Conservation (phyloP, 2,113 vertebrate species). For the Poeciliopsis prolifica region DNA sequence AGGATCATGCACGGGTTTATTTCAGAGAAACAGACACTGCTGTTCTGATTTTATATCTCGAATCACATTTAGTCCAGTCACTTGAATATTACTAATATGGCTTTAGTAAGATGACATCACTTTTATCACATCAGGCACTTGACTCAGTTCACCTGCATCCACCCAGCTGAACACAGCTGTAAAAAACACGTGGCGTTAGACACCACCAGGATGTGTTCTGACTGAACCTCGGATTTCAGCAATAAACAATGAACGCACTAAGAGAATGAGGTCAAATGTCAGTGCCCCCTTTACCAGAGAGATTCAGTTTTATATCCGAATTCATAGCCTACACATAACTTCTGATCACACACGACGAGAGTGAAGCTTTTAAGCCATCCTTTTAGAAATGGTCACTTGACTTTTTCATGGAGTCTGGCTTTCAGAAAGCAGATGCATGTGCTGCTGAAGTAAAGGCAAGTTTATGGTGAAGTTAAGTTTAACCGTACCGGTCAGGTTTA, state of each 20-base stretch:
- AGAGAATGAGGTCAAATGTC: no score
- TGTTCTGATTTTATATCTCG: no score
- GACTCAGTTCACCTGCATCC: slow-evolving; percentile 24
- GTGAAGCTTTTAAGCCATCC: background rate
- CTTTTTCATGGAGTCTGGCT: no score
- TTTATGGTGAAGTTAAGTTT: slow-evolving; percentile 6
- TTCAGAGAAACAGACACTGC: no score
- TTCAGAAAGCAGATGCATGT: background rate
- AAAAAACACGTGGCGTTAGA: slow-evolving; percentile 64
- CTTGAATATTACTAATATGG: background rate
- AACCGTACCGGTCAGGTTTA: background rate
- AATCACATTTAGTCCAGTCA: no score
- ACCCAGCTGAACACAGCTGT: slow-evolving; percentile 13
- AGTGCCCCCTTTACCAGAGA: no score
- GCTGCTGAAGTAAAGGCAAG: background rate
- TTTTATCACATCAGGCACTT: background rate
- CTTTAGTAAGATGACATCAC: no score
- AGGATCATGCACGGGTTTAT: no score
- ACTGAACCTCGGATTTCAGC: no score
- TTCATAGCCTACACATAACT: no score
- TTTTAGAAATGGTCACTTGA: background rate
- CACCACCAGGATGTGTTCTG: background rate
- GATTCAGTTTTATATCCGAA: no score
- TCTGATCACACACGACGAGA: no score
- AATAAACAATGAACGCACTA: background rate